Conservation (phyloP, 2,888 invertebrate genomes). For the Enchytraeus crypticus region DNA sequence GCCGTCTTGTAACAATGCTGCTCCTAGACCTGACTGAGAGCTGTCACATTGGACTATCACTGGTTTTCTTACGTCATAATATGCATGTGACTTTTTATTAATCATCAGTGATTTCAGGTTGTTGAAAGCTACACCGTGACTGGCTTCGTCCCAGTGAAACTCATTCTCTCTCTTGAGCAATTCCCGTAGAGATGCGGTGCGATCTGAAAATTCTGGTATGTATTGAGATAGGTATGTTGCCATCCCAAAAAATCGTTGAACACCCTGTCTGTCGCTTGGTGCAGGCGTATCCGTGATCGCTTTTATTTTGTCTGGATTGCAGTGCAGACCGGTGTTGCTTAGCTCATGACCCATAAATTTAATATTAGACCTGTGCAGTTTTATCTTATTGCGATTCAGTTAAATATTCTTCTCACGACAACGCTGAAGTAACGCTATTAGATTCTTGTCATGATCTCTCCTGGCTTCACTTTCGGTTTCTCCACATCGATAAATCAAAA, state of each 20-base stretch:
- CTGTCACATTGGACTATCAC: no score
- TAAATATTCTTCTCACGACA: background rate
- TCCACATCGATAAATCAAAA: background rate
- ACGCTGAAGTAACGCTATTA: background rate
- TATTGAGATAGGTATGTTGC: background rate
- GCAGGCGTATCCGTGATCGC: background rate
- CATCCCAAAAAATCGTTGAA: background rate
- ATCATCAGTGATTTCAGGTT: slow-evolving; percentile 1
- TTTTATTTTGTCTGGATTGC: background rate
- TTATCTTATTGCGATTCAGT: background rate
- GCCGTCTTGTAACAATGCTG: slow-evolving; percentile 32
- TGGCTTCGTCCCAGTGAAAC: no score
- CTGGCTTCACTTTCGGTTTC: background rate
- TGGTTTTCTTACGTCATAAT: slow-evolving; percentile 1
- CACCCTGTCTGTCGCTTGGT: background rate
- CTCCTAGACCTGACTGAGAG: slow-evolving; percentile 18
- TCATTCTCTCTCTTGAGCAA: background rate
- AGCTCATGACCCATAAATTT: background rate
- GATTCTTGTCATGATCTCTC: background rate
- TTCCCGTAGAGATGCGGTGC: background rate
- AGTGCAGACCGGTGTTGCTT: background rate
- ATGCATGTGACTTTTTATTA: background rate
- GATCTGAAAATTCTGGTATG: background rate
- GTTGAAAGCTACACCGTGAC: background rate
- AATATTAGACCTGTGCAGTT: background rate